Evolutionary conservation across 2,113 vertebrate genomes (phyloP), one percentile per base, ranked within the genome.

Genomic region (Callospermophilus lateralis): DNA sequence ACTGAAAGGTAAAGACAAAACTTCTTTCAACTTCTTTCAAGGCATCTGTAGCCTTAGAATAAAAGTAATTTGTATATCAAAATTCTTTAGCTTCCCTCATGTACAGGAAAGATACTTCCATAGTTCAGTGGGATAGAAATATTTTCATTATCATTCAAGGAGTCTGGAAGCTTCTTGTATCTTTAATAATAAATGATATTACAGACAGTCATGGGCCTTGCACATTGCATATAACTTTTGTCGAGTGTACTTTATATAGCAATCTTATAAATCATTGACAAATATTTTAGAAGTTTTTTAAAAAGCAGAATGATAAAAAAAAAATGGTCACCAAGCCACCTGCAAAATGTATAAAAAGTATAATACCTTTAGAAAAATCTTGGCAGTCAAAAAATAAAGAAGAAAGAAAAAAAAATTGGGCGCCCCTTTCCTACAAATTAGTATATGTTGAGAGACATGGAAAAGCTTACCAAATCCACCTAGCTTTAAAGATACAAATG

Each of bases 221-320:
- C 26, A n/a, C 4, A 26, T 11, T 84, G 3, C 15, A 30, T 78
- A 3, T 83, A 61, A 89, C 37, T 91, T 94, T 30, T 90, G 68
- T 32, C 26, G 12, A 32, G 20, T 55, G 6, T 53, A 68, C 22
- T 74, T 93, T 24, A 74, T 84, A 83, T 51, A 73, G 48, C 67
- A 73, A 34, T 48, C 17, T 89, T 77, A 48, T 6, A 90, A 89
- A 26, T 88, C 68, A 68, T 63, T 85, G 28, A 8, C n/a, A 84
- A 79, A 55, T 83, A 93, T 70, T 73, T 86, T 79, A 95, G 32
- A 55, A 8, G 39, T 78, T 92, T 37, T 63, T 58, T n/a, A 76
- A 70, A 76, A 79, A 90, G n/a, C 1, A 90, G 32, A 55, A n/a
- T 68, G 16, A 85, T 88, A 87, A 84, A 95, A 45, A n/a, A n/a